Conservation (phyloP, 23 tunicate species). For the Ascidia mentula region DNA sequence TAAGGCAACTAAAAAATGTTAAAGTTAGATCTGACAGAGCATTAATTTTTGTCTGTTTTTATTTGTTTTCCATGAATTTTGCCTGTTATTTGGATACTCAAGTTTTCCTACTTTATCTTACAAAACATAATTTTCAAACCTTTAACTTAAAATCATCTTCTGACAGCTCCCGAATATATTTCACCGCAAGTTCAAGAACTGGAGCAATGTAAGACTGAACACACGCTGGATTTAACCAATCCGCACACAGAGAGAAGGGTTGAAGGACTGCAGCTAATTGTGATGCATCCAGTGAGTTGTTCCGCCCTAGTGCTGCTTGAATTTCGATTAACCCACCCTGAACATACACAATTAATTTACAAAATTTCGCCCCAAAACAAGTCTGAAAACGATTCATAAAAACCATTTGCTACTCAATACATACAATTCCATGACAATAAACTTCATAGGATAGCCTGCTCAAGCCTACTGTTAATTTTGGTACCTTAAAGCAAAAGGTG, state of each 20-base stretch:
- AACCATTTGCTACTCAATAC: too few species aligned
- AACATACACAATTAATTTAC: too few species aligned
- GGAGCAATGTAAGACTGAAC: constrained; percentile 50
- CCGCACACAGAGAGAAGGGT: constrained; percentile 68
- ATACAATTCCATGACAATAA: too few species aligned
- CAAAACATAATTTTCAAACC: constrained; percentile 9
- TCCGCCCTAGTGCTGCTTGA: constrained; percentile 34
- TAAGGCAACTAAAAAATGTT: too few species aligned
- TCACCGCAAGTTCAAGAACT: constrained; percentile 59
- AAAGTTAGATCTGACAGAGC: too few species aligned
- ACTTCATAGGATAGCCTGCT: too few species aligned
- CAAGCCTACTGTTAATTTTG: too few species aligned
- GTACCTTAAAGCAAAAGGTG: constrained; percentile 57
- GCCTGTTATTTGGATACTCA: too few species aligned
- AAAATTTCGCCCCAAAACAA: too few species aligned
- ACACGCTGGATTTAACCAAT: constrained; percentile 56
- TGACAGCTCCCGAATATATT: constrained; percentile 59
- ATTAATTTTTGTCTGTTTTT: too few species aligned
- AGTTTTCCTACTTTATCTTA: not conserved
- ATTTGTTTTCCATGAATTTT: too few species aligned
- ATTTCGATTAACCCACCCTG: constrained; percentile 64
- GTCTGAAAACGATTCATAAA: too few species aligned
- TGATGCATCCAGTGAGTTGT: constrained; percentile 49
- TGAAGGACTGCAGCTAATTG: constrained; percentile 74
- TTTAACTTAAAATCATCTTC: constrained; percentile 84